phyloP scores from a whole-genome alignment of 2,113 vertebrate species.

The Sinocyclocheilus grahami region DNA sequence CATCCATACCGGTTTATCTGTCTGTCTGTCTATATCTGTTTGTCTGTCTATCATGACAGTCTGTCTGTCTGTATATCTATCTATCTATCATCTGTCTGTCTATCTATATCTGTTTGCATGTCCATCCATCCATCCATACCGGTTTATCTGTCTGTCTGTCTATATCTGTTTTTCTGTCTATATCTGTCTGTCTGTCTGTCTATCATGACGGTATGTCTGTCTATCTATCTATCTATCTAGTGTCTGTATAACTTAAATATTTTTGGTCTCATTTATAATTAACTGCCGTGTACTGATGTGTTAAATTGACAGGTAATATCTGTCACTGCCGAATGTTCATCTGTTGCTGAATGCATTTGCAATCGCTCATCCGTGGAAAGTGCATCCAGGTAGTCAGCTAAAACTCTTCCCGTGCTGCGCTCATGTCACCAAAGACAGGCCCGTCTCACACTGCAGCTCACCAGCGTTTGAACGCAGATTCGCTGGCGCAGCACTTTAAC shows the following conservation, averaged over 20 bases:
- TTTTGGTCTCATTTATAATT: neutral
- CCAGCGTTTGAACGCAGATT: slow-evolving; percentile 77
- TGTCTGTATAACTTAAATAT: neutral
- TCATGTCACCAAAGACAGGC: slow-evolving; percentile 78
- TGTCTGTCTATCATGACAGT: neutral
- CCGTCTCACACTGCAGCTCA: slow-evolving; percentile 68
- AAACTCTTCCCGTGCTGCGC: slow-evolving; percentile 51
- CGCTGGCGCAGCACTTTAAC: slow-evolving; percentile 78
- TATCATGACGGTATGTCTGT: neutral
- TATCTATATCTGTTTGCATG: too few species aligned
- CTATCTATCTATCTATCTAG: neutral
- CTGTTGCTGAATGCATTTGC: neutral
- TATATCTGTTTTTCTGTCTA: too few species aligned
- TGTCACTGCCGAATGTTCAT: neutral
- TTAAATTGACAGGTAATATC: neutral
- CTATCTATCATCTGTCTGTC: neutral
- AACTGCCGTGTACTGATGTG: neutral
- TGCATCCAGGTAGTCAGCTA: slow-evolving; percentile 47
- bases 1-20: too few species aligned
- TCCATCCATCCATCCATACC: too few species aligned
- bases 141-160: too few species aligned
- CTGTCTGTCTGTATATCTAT: neutral
- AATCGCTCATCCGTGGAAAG: neutral
- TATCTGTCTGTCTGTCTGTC: neutral
- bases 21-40: too few species aligned